phyloP scores from a whole-genome alignment of 2,113 vertebrate genomes.

The Cyrtonyx montezumae region DNA sequence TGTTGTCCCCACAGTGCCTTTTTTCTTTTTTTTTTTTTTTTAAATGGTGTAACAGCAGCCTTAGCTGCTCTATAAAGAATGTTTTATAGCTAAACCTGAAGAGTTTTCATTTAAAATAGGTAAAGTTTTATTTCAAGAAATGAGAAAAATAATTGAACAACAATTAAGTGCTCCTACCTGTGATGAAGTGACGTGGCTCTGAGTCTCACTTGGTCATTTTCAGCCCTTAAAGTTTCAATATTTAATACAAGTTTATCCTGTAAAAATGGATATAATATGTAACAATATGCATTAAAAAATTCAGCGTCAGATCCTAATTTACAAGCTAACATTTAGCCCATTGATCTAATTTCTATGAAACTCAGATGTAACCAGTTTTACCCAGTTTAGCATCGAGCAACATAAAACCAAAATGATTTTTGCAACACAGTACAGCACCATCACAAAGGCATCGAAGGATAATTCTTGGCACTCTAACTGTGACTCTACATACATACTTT shows the following conservation, averaged over 20 bases:
- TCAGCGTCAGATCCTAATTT: neutral
- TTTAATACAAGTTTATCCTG: conserved; percentile 93
- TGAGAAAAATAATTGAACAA: neutral
- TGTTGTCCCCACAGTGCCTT: neutral
- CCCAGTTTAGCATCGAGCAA: neutral
- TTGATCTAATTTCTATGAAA: neutral
- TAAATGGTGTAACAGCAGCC: neutral
- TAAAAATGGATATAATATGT: neutral
- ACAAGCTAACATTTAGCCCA: neutral
- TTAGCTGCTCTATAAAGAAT: neutral
- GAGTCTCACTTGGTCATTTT: conserved; percentile 88
- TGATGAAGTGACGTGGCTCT: conserved; percentile 87
- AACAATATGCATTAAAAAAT: neutral
- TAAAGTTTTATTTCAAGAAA: neutral
- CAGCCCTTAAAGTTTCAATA: conserved; percentile 88
- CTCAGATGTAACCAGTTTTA: neutral
- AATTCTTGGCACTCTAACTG: neutral
- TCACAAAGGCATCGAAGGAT: neutral
- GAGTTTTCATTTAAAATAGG: neutral
- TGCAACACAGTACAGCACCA: neutral
- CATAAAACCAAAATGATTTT: neutral
- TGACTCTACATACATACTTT: neutral
- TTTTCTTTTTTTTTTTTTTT: neutral
- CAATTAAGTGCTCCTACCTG: conserved; percentile 74
- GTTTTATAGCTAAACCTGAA: neutral